A percentile compares a stretch with the other conserved stretches of the same genome.
These are phyloP conservation scores for Squalus acanthias DNA, from an alignment of 2,797 vertebrate genomes.

Conservation along the genomic window DNA sequence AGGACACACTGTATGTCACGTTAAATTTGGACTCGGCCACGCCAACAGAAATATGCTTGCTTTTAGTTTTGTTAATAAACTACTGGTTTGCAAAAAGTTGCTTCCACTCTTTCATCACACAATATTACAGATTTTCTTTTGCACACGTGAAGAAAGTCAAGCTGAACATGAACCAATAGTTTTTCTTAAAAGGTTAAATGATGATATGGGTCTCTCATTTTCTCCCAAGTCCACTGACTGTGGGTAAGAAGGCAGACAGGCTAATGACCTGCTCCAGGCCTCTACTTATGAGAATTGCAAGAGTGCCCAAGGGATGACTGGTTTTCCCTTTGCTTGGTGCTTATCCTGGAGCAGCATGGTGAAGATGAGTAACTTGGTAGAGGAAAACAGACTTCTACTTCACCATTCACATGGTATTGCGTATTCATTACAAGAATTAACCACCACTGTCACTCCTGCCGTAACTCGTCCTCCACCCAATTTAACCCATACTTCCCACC, in stretches of 20 bases:
- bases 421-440: background rate
- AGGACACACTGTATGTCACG: background rate
- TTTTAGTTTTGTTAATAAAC: conserved; percentile 20
- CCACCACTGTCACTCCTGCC: background rate
- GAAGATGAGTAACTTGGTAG: background rate
- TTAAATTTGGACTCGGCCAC: background rate
- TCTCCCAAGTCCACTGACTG: background rate
- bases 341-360: background rate
- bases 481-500: background rate
- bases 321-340: background rate
- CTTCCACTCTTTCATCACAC: background rate
- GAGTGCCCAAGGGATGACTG: background rate
- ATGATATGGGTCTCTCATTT: background rate
- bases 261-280: background rate
- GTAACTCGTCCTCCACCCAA: background rate
- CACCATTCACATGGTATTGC: background rate
- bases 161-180: background rate
- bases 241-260: background rate
- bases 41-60: background rate
- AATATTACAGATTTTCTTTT: background rate
- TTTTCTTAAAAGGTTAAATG: background rate
- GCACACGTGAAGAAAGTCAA: background rate
- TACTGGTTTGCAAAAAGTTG: background rate
- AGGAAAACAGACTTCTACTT: background rate
- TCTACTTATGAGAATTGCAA: background rate